These are phyloP conservation scores for Neomonachus schauinslandi DNA, from an alignment of 2,113 vertebrate genomes.

Conservation along the genomic window DNA sequence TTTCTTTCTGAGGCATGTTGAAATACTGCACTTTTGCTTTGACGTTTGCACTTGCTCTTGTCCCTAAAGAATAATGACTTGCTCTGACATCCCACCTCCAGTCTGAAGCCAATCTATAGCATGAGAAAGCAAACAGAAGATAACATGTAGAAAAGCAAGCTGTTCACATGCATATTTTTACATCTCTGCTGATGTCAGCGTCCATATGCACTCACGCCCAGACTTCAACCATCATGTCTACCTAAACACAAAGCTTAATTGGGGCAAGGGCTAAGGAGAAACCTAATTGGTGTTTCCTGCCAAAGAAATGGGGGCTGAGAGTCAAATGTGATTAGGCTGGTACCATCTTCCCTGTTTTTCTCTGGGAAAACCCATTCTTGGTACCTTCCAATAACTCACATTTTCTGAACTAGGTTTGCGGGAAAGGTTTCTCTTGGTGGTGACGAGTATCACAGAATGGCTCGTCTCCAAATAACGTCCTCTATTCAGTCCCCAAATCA, in stretches of 20 bases:
- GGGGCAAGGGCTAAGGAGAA: not conserved
- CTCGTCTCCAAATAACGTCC: not conserved
- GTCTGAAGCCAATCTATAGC: not conserved
- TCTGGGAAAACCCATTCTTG: not conserved
- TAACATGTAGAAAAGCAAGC: not conserved
- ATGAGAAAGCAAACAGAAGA: not conserved
- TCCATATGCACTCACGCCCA: not conserved
- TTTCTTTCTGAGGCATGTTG: not conserved
- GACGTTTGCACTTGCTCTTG: constrained; percentile 13
- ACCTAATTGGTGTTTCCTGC: not conserved
- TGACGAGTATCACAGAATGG: not conserved
- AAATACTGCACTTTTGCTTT: constrained; percentile 39
- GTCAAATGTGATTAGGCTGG: not conserved
- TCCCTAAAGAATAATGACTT: constrained; percentile 34
- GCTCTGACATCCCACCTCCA: not conserved
- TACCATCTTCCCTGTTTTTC: not conserved
- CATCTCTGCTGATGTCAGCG: not conserved
- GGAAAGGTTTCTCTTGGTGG: not conserved
- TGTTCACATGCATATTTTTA: not conserved
- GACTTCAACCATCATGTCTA: not conserved
- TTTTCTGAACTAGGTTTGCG: not conserved
- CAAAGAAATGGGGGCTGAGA: not conserved
- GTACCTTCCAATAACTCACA: not conserved
- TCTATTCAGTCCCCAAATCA: not conserved
- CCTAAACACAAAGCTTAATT: not conserved